Evolutionary conservation across 2,888 invertebrate species (phyloP).

Genomic region (Schizotus pectinicornis): DNA sequence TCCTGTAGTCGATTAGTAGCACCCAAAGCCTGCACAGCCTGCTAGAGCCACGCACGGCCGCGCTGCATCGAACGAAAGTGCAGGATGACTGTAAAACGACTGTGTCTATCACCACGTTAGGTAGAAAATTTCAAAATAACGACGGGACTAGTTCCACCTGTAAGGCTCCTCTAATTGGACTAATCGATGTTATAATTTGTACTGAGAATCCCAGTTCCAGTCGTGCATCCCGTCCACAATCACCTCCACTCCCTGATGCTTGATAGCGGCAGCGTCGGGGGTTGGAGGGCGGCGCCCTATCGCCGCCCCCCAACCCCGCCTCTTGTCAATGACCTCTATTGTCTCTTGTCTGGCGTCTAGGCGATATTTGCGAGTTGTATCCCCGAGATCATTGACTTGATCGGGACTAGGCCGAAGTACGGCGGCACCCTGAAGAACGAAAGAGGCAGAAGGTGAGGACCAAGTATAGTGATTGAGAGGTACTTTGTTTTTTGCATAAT

Average conservation of each 20-base stretch:
- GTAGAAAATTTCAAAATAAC: constrained; percentile 30
- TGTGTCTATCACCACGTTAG: constrained; percentile 18
- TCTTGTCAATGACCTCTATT: constrained; percentile 57
- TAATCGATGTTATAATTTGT: constrained; percentile 29
- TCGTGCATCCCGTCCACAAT: constrained; percentile 1
- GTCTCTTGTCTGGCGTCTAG: constrained; percentile 71
- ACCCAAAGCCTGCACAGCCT: constrained; percentile 59
- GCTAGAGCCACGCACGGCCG: constrained; percentile 58
- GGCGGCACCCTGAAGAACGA: constrained; percentile 99
- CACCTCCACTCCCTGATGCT: constrained; percentile 1
- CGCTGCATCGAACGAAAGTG: constrained; percentile 48
- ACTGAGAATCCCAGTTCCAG: constrained; percentile 23
- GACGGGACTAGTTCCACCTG: constrained; percentile 42
- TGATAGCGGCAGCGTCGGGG: constrained; percentile 13
- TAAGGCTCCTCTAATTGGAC: constrained; percentile 58
- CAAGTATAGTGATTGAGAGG: constrained; percentile 23
- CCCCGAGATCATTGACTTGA: constrained; percentile 99
- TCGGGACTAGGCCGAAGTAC: constrained; percentile 99
- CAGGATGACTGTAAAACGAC: constrained; percentile 44
- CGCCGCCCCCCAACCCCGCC: constrained; percentile 35
- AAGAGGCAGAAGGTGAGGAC: constrained; percentile 99
- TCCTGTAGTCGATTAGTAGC: constrained; percentile 53
- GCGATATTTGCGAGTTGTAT: constrained; percentile 99
- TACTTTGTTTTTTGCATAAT: constrained; percentile 23
- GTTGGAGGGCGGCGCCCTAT: constrained; percentile 24